These are phyloP conservation scores for Aromia moschata DNA, from an alignment of 2,888 invertebrate species.

Conservation along the genomic window DNA sequence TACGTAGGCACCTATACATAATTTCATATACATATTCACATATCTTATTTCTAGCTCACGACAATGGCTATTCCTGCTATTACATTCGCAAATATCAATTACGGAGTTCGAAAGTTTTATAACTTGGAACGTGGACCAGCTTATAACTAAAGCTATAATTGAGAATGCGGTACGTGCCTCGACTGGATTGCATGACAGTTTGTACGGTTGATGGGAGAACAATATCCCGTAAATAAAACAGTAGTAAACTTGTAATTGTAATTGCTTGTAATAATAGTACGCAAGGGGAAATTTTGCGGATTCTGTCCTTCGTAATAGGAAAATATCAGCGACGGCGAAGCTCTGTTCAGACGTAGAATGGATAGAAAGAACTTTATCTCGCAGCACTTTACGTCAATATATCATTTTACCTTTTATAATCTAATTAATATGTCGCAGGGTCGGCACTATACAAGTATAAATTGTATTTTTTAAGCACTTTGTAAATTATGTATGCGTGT, in stretches of 20 bases:
- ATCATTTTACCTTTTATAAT: no score
- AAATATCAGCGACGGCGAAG: neutral
- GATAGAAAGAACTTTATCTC: no score
- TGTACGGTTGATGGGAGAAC: slow-evolving; percentile 7
- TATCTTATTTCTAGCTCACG: no score
- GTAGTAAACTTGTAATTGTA: slow-evolving; percentile 14
- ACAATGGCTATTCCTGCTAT: no score
- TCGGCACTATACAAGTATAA: no score
- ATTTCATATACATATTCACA: no score
- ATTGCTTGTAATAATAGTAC: slow-evolving; percentile 13
- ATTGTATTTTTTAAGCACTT: no score
- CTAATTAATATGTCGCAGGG: no score
- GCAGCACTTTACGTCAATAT: no score
- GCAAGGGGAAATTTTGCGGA: neutral
- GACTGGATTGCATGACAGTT: slow-evolving; percentile 8
- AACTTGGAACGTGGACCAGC: slow-evolving; percentile 8
- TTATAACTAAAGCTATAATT: slow-evolving; percentile 15
- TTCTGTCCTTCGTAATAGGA: neutral
- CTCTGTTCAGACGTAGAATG: neutral
- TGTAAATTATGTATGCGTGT: no score
- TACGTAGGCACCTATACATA: no score
- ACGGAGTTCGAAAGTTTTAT: slow-evolving; percentile 8
- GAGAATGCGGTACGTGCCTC: slow-evolving; percentile 7
- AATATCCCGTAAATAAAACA: slow-evolving; percentile 20
- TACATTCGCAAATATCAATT: slow-evolving; percentile 4